Evolutionary conservation across 2,797 vertebrate species (phyloP).

Genomic region (Hemitrygon akajei): DNA sequence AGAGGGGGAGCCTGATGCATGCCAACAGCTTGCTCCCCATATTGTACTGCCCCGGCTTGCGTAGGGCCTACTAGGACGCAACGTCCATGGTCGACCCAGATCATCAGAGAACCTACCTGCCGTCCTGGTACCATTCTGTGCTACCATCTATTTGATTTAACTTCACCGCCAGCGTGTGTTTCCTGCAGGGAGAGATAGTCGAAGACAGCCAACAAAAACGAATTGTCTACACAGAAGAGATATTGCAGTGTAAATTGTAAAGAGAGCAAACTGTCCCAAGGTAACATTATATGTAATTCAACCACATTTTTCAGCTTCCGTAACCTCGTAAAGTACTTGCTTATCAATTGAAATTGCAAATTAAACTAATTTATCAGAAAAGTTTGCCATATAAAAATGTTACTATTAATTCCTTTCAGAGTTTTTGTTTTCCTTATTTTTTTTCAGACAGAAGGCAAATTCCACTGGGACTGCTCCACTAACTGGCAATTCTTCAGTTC

Average conservation of each 20-base stretch:
- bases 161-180: neutral
- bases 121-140: neutral
- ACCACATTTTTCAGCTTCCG: neutral
- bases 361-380: slow-evolving; percentile 31
- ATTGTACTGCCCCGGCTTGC: no score
- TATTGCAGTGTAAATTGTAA: neutral
- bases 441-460: no score
- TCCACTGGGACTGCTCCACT: no score
- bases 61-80: no score
- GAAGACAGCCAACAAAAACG: neutral
- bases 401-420: neutral
- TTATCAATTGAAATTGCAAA: slow-evolving; percentile 32
- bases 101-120: no score
- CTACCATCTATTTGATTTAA: neutral
- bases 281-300: neutral
- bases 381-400: neutral
- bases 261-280: neutral
- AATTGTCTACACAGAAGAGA: neutral
- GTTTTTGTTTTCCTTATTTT: neutral
- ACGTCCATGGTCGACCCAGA: no score
- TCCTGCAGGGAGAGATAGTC: neutral
- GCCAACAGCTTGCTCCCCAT: no score
- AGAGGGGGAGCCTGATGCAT: no score
- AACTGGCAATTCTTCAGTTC: neutral
- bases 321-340: neutral